Base-by-base conservation (phyloP, 1,140 invertebrate genomes). In the Neodiprion virginianus region DNA sequence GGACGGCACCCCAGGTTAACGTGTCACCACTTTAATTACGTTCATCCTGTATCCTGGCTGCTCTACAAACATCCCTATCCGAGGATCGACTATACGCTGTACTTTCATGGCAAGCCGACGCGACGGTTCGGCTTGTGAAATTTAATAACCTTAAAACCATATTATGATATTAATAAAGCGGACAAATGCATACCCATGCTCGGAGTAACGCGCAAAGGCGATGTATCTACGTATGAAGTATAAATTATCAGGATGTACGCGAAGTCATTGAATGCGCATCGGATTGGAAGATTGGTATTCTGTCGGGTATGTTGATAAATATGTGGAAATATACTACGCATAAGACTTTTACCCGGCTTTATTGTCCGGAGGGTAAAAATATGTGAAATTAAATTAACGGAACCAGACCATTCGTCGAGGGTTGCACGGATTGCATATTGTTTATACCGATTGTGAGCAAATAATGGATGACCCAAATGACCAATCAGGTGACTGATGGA, bases 1-100 rank as follows among this genome's bases (percentile, higher is more conserved):
- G 77, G 82, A 82, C 83, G 83, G 83, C 81, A 79, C 81, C 83
- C 78, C 80, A 80, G 83, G 84, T 83, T 83, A 83, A 81, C 82
- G 82, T 85, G 82, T 85, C 84, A 81, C 82, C 84, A 85, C 84
- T 86, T 85, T 85, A 86, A 86, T 86, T 84, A 85, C 82, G 85
- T 84, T 81, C 81, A 85, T 86, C 83, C 82, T 84, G 78, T 79
- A 79, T 23, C 40, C 67, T 47, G 67, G 40, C 53, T 8, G 53
- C 53, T 61, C 53, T 61, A 61, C 53, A 61, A 61, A 61, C 53
- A 61, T 17, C 53, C 53, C 53, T 61, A 61, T 61, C 53, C 53
- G 53, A 5, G 53, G 8, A 61, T 61, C 53, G 8, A 61, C 53
- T 61, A 61, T 17, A 17, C 53, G 11, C 11, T 61, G n/a, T 61